These are phyloP conservation scores for Leptinotarsa haldemani DNA, from an alignment of 2,888 invertebrate species.

Conservation along the genomic window DNA sequence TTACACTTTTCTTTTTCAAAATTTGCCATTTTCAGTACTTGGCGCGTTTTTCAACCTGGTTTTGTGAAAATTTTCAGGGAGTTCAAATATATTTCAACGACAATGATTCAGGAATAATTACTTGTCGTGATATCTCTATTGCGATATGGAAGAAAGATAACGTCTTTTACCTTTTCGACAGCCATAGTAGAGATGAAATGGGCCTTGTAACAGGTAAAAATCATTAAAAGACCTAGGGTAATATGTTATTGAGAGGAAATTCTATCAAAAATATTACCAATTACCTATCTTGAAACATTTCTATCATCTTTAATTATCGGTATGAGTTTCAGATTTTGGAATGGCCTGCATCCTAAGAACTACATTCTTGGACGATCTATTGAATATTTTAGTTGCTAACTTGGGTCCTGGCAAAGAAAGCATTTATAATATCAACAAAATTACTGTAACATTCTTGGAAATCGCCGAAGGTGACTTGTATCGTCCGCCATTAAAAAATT, in stretches of 20 bases:
- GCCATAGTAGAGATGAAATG: conserved; percentile 70
- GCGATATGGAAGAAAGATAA: conserved; percentile 70
- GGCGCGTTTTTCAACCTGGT: no score
- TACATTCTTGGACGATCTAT: conserved; percentile 57
- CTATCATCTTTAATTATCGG: not conserved
- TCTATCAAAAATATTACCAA: not conserved
- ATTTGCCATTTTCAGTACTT: no score
- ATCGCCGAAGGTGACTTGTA: conserved; percentile 55
- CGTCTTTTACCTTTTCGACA: conserved; percentile 70
- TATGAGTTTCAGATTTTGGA: conserved; percentile 56
- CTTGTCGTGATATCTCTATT: conserved; percentile 69
- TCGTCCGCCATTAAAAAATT: conserved; percentile 65
- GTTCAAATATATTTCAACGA: conserved; percentile 58
- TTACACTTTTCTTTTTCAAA: no score
- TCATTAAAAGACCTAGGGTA: no score
- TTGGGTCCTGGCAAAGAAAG: conserved; percentile 56
- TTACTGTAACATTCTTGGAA: conserved; percentile 54
- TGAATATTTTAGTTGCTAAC: conserved; percentile 60
- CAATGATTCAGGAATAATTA: conserved; percentile 68
- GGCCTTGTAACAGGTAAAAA: conserved; percentile 63
- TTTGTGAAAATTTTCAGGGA: conserved; percentile 32
- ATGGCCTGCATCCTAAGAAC: conserved; percentile 64
- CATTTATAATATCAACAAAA: conserved; percentile 59
- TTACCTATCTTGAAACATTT: not conserved
- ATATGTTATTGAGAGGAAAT: not conserved